These are phyloP conservation scores for Amia ocellicauda DNA, from an alignment of 2,113 vertebrate genomes.

Conservation along the genomic window DNA sequence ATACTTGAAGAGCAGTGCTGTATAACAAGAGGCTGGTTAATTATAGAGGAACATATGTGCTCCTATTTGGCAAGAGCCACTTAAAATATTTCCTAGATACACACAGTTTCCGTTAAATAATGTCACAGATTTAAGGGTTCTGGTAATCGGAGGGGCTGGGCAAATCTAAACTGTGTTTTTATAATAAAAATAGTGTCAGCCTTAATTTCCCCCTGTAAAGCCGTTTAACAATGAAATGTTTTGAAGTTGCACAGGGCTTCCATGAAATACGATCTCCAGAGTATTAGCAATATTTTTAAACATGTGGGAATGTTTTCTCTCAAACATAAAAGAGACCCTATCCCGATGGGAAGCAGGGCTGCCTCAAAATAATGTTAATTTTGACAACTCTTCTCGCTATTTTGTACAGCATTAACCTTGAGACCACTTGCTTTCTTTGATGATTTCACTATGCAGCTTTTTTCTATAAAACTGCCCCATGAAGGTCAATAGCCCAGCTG, in stretches of 20 bases:
- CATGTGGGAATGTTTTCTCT: constrained; percentile 85
- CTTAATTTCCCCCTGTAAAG: constrained; percentile 74
- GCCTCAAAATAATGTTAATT: constrained; percentile 66
- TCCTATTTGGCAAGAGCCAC: constrained; percentile 35
- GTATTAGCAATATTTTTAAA: constrained; percentile 76
- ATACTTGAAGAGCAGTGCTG: constrained; percentile 35
- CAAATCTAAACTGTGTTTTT: constrained; percentile 70
- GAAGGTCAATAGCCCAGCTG: constrained; percentile 50
- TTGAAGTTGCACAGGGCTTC: constrained; percentile 66
- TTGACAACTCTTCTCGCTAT: constrained; percentile 66
- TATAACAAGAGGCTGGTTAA: constrained; percentile 43
- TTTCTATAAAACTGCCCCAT: constrained; percentile 28
- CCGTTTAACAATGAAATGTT: constrained; percentile 69
- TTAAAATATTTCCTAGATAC: constrained; percentile 23
- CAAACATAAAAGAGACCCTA: constrained; percentile 72
- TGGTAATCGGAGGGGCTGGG: constrained; percentile 49
- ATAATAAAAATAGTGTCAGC: constrained; percentile 80
- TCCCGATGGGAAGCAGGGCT: constrained; percentile 60
- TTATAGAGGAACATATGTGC: constrained; percentile 44
- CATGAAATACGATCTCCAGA: constrained; percentile 68
- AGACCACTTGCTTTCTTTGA: constrained; percentile 53
- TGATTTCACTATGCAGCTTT: constrained; percentile 30
- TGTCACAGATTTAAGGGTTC: constrained; percentile 44
- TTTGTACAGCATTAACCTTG: constrained; percentile 63
- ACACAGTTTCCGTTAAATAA: constrained; percentile 27